Conservation (phyloP, 1,140 invertebrate species). For the Listronotus oregonensis region DNA sequence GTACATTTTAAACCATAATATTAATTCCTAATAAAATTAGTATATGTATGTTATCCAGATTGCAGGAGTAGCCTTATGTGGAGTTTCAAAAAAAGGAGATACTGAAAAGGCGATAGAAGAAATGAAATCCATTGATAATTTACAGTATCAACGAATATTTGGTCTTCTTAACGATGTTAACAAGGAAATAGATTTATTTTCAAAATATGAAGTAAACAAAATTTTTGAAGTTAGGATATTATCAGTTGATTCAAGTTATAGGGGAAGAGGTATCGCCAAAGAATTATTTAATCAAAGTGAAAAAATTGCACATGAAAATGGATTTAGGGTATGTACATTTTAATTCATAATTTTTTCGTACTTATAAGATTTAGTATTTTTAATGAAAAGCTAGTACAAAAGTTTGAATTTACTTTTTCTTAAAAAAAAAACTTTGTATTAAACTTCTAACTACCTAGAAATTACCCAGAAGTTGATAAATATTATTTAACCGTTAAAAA, state of each 20-base stretch:
- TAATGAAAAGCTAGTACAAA: no score
- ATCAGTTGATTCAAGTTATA: conserved; percentile 70
- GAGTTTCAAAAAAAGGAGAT: conserved; percentile 64
- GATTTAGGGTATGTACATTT: conserved; percentile 66
- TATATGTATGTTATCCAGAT: conserved; percentile 57
- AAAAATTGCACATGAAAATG: conserved; percentile 65
- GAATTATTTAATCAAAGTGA: conserved; percentile 69
- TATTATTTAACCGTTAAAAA: no score
- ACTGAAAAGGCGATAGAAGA: conserved; percentile 63
- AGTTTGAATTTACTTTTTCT: no score
- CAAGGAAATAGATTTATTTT: conserved; percentile 65
- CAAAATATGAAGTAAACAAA: conserved; percentile 68
- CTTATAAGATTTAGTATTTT: no score
- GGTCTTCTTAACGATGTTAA: conserved; percentile 67
- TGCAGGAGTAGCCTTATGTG: conserved; percentile 70
- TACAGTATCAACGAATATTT: conserved; percentile 70
- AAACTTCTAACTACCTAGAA: no score
- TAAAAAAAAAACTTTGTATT: no score
- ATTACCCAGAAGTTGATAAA: no score
- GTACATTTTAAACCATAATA: no score
- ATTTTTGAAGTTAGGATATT: conserved; percentile 82
- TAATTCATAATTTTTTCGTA: no score
- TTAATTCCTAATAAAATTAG: no score
- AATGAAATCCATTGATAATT: conserved; percentile 62
- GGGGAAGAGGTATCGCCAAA: conserved; percentile 73